Percentiles rank a stretch among this genome's conserved stretches.
phyloP scores from a whole-genome alignment of 2,888 invertebrate genomes.

The Phyto melanocephala region DNA sequence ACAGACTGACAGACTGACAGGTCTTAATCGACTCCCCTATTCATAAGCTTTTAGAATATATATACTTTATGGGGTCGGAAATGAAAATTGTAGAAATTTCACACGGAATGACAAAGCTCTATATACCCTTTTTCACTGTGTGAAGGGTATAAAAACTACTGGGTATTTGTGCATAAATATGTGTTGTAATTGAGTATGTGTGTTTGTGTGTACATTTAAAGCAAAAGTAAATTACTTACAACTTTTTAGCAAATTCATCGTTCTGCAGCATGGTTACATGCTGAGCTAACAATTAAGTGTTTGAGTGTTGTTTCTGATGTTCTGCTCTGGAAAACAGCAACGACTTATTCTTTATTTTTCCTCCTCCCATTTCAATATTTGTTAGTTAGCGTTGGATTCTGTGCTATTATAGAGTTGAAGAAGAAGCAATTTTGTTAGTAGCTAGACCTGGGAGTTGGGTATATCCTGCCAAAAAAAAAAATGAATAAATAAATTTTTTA shows the following conservation, averaged over 20 bases:
- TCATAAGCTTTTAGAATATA: no score
- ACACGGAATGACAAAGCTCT: no score
- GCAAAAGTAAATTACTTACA: conserved; percentile 63
- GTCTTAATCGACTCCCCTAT: no score
- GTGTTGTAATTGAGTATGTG: neutral
- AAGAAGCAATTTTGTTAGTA: conserved; percentile 58
- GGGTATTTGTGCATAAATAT: neutral
- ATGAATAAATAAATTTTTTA: neutral
- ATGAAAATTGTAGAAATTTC: no score
- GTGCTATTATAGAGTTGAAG: neutral
- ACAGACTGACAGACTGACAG: no score
- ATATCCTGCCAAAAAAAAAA: conserved; percentile 39
- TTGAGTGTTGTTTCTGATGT: conserved; percentile 62
- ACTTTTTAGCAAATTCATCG: conserved; percentile 65
- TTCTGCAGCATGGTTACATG: conserved; percentile 64
- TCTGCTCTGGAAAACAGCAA: conserved; percentile 64
- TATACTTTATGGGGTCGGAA: no score
- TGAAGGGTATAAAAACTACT: no score
- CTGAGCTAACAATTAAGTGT: conserved; percentile 64
- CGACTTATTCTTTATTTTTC: conserved; percentile 28
- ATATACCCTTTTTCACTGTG: no score
- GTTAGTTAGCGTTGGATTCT: conserved; percentile 21
- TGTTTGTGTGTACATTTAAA: conserved; percentile 15
- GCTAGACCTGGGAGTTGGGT: conserved; percentile 47
- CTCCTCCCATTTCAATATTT: conserved; percentile 4